These are phyloP conservation scores for Phaenicophaeus curvirostris DNA, from an alignment of 2,797 vertebrate species.

Conservation along the genomic window DNA sequence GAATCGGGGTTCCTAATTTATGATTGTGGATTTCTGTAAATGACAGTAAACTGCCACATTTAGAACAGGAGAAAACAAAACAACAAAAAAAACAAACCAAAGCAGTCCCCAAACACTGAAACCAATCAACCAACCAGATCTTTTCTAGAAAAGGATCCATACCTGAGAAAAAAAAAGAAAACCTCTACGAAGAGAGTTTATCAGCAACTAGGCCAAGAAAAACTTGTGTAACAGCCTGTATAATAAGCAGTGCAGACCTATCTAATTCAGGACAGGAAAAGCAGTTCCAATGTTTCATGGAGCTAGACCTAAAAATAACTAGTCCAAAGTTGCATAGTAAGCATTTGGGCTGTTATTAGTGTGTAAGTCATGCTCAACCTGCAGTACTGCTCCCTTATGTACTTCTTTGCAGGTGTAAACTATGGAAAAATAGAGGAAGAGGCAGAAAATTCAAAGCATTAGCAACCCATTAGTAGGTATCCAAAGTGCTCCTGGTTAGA, in stretches of 20 bases:
- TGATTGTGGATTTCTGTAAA: not conserved
- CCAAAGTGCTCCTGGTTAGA: not conserved
- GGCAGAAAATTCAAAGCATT: not conserved
- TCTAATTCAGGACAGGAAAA: not conserved
- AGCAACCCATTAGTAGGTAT: not conserved
- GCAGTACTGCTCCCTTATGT: not conserved
- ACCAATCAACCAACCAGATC: fast-evolving
- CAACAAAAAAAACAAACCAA: not conserved
- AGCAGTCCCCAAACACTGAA: not conserved
- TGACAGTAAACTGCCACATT: not conserved
- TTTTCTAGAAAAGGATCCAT: not conserved
- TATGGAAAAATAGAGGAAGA: not conserved
- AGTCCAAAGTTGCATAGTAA: not conserved
- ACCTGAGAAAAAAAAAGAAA: not conserved
- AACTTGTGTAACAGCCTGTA: not conserved
- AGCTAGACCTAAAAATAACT: not conserved
- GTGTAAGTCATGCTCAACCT: not conserved
- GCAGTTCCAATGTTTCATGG: not conserved
- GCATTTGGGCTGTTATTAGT: not conserved
- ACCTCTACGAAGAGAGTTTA: not conserved
- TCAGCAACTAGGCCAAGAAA: not conserved
- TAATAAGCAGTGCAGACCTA: not conserved
- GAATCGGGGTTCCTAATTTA: not conserved
- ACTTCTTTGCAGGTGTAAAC: not conserved
- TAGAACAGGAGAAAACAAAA: not conserved